Evolutionary conservation across 2,888 invertebrate species (phyloP).

Genomic region (Campaea margaritaria): DNA sequence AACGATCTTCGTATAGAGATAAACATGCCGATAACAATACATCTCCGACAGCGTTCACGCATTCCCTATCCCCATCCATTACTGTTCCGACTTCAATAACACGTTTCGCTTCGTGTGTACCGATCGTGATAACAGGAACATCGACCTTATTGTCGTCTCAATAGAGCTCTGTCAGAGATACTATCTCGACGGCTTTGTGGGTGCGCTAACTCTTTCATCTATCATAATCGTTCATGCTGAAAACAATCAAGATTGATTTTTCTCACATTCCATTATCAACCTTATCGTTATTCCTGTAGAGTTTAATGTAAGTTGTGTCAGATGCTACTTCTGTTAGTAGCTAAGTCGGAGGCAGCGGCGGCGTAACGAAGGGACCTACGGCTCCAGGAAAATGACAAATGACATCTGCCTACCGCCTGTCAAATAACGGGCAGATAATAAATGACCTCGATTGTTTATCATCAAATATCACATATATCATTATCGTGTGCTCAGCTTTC

Average conservation of each 20-base stretch:
- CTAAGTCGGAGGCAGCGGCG: slow-evolving; percentile 72
- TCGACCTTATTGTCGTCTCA: slow-evolving; percentile 56
- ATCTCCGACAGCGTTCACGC: slow-evolving; percentile 83
- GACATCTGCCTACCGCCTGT: slow-evolving; percentile 89
- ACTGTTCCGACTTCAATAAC: slow-evolving; percentile 84
- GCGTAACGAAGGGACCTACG: slow-evolving; percentile 84
- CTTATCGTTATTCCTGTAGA: slow-evolving; percentile 46
- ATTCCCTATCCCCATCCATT: slow-evolving; percentile 83
- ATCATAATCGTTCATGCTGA: slow-evolving; percentile 86
- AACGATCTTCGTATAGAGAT: slow-evolving; percentile 81
- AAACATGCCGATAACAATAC: slow-evolving; percentile 83
- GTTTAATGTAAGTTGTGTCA: slow-evolving; percentile 48
- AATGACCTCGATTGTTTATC: slow-evolving; percentile 88
- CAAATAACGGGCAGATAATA: slow-evolving; percentile 88
- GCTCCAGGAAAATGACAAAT: slow-evolving; percentile 87
- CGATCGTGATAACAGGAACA: slow-evolving; percentile 46
- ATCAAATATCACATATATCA: slow-evolving; percentile 86
- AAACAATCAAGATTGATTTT: slow-evolving; percentile 84
- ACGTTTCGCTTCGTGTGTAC: slow-evolving; percentile 66
- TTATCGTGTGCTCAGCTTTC: slow-evolving; percentile 81
- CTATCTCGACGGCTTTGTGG: slow-evolving; percentile 67
- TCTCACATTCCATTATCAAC: slow-evolving; percentile 52
- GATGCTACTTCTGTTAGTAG: slow-evolving; percentile 75
- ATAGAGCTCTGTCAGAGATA: slow-evolving; percentile 61
- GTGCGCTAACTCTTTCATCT: slow-evolving; percentile 86